Evolutionary conservation across 2,888 invertebrate species (phyloP), one percentile per base, ranked within the genome.

Genomic region (Pyrrhia umbra): DNA sequence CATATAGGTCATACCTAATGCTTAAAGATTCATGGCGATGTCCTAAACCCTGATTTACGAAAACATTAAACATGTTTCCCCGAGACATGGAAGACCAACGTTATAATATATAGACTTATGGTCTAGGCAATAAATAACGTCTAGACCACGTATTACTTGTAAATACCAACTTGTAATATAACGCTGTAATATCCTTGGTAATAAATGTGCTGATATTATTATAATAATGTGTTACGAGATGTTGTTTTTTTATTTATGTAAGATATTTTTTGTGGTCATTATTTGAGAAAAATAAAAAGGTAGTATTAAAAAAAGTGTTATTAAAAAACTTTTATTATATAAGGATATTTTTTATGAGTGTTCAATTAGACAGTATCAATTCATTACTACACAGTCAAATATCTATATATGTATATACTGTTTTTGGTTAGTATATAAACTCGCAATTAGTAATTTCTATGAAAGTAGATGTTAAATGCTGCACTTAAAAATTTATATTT

Each of bases 21-120:
- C 37, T 20, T 23, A 50, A 50, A 54, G 57, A 68, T 73, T 50
- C 56, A 57, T 40, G 15, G 10, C 50, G 15, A 18, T 43, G 52
- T 47, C 20, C 45, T 20, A 57, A 54, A 43, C 34, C 50, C 27
- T 59, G 56, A 69, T 73, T 74, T 70, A 70, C 47, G 66, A 43
- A 74, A 74, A 70, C 55, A 70, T 69, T 57, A 62, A 68, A 56
- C 66, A 70, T 64, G 46, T 68, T 73, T 40, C n/a, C 37, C n/a
- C 27, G 2, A 16, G 55, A 49, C 54, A 55, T 62, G 46, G 61
- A 20, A 58, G 40, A 52, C 50, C 13, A n/a, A 13, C n/a, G n/a
- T n/a, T n/a, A n/a, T 66, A 66, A 75, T 66, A 37, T 70, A 59
- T 59, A 59, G 66, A 58, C 55, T 55, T 61, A 70, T 40, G 50